phyloP scores from a whole-genome alignment of 2,797 vertebrate genomes.

The Coregonus suidteri region DNA sequence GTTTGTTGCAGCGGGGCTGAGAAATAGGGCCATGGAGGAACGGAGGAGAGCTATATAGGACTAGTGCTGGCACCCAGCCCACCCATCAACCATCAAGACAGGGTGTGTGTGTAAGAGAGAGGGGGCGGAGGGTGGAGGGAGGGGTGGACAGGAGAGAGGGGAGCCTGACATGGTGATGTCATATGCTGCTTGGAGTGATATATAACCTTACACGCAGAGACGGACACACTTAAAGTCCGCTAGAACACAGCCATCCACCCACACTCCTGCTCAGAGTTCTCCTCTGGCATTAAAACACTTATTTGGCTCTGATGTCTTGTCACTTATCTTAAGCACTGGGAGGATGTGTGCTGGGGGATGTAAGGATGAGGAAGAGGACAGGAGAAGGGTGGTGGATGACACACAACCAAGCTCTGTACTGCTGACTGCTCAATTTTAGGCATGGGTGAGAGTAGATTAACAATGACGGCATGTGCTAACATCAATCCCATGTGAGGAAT shows the following conservation, averaged over 20 bases:
- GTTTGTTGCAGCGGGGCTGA: slow-evolving; percentile 44
- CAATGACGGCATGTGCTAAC: slow-evolving; percentile 63
- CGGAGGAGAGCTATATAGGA: slow-evolving; percentile 20
- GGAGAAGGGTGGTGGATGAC: slow-evolving; percentile 50
- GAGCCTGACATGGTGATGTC: slow-evolving; percentile 61
- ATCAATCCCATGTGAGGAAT: slow-evolving; percentile 53
- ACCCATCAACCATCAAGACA: slow-evolving; percentile 43
- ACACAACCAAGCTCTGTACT: slow-evolving; percentile 61
- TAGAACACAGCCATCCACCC: not conserved
- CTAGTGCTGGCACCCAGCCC: slow-evolving; percentile 60
- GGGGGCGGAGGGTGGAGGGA: slow-evolving; percentile 8
- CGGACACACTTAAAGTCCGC: not conserved
- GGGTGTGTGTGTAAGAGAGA: slow-evolving; percentile 42
- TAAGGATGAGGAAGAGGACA: slow-evolving; percentile 6
- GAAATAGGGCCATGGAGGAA: slow-evolving; percentile 50
- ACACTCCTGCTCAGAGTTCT: slow-evolving; percentile 40
- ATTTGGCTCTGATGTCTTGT: slow-evolving; percentile 74
- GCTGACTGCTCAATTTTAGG: slow-evolving; percentile 73
- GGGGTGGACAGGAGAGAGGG: slow-evolving; percentile 44
- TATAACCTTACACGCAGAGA: slow-evolving; percentile 60
- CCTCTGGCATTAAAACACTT: slow-evolving; percentile 66
- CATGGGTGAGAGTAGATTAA: slow-evolving; percentile 65
- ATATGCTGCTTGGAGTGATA: slow-evolving; percentile 65
- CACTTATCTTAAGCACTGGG: slow-evolving; percentile 75
- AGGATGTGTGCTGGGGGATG: slow-evolving; percentile 59